phyloP scores from a whole-genome alignment of 64 coral and sea anemone genomes.

The Acropora tenuis region DNA sequence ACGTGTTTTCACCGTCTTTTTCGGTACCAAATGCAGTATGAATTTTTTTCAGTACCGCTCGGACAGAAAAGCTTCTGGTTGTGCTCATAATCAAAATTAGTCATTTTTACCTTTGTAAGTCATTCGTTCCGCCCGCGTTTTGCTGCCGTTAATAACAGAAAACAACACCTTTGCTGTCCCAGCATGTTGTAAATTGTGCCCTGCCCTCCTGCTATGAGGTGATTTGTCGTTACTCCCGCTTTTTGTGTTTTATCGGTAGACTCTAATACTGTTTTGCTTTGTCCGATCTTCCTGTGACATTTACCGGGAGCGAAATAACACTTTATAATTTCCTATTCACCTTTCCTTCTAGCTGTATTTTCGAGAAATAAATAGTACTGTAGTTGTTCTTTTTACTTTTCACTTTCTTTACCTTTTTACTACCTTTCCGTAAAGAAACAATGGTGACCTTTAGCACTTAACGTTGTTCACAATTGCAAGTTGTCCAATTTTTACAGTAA shows the following conservation, averaged over 20 bases:
- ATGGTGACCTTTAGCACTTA: background rate
- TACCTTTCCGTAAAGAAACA: background rate
- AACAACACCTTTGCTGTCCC: constrained; percentile 4
- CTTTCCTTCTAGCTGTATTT: background rate
- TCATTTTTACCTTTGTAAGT: constrained; percentile 11
- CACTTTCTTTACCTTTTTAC: background rate
- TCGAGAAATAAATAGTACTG: background rate
- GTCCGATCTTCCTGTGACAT: background rate
- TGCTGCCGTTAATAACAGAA: background rate
- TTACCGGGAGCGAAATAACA: background rate
- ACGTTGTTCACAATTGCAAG: background rate
- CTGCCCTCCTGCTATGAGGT: background rate
- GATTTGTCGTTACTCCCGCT: background rate
- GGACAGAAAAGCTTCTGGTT: background rate
- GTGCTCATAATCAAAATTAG: background rate
- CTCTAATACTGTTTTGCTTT: constrained; percentile 23
- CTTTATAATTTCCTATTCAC: background rate
- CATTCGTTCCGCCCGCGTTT: constrained; percentile 12
- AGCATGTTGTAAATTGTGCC: constrained; percentile 35
- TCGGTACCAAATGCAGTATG: background rate
- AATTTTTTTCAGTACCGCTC: background rate
- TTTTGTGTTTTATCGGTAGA: background rate
- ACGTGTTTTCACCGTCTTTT: background rate
- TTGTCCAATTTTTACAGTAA: background rate
- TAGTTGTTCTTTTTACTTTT: background rate